These are phyloP conservation scores for Lophotriccus pileatus DNA, from an alignment of 2,797 vertebrate genomes.

Conservation along the genomic window DNA sequence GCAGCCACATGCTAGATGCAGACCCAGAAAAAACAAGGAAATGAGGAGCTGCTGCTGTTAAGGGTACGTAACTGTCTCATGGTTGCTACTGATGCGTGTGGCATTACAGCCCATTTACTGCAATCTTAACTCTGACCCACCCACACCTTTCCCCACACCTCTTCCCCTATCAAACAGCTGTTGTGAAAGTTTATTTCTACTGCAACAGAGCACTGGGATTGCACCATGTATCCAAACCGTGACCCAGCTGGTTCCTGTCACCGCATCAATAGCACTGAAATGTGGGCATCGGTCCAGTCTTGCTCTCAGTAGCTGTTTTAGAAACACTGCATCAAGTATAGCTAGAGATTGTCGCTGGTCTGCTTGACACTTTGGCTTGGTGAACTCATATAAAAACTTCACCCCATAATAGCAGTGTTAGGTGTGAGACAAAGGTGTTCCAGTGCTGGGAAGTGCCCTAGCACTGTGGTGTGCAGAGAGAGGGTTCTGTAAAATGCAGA, in stretches of 20 bases:
- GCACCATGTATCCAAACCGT: background rate
- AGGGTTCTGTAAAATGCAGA: background rate
- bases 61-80: background rate
- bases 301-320: background rate
- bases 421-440: background rate
- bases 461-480: background rate
- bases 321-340: background rate
- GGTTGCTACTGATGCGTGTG: background rate
- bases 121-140: background rate
- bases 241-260: background rate
- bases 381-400: background rate
- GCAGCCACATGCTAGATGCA: slow-evolving; percentile 16
- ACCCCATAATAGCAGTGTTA: background rate
- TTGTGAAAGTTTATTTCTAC: background rate
- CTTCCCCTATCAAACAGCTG: background rate
- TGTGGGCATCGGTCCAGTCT: background rate
- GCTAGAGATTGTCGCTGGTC: background rate
- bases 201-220: background rate
- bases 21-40: slow-evolving; percentile 37
- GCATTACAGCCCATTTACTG: background rate
- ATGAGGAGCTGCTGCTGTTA: background rate
- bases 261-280: background rate
- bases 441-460: background rate
- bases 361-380: background rate
- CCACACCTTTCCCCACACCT: background rate